Base-by-base conservation (phyloP, 92 coral and sea anemone species). In the Diadumene lineata region DNA sequence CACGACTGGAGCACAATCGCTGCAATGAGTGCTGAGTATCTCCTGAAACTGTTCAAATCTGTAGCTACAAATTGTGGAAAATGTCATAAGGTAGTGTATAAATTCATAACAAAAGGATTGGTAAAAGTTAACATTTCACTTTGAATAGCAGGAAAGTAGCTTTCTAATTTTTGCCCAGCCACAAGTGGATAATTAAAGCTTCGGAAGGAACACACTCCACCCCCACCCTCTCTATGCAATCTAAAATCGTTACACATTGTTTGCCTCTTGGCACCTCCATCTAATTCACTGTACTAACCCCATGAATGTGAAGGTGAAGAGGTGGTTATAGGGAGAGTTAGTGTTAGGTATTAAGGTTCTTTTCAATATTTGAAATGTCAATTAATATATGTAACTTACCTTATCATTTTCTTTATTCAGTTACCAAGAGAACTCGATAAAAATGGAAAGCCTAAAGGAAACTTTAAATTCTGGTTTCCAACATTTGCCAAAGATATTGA, bases 1-100 rank as follows among this genome's bases (percentile, higher is more conserved):
- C 30, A 23, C 30, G 69, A 64, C 48, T 64, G 69, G 69, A 64
- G 11, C 18, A 11, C 31, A 11, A 23, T 65, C 0, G 70, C 70
- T 30, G 70, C 48, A n/a, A 23, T 33, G 7, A 23, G 34, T 23
- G 70, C 70, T 11, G 19, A 32, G 26, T 65, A 23, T 65, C 34
- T 65, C 13, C 44, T 65, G 7, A 34, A 10, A 11, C 31, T 46
- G 16, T 67, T 67, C 44, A 67, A 67, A 38, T 29, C 31, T 43
- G 22, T 67, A 19, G 72, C 72, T 34, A 17, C 19, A 17, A 67
- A 38, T 26, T 34, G 34, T 67, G 72, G 72, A 21, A 67, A 67
- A 67, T 43, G 55, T 21, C 22, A 6, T 38, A 67, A 67, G 72
- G 72, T 65, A 32, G 18, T 43, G 22, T 11, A n/a, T 6, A 11